Evolutionary conservation across 2,113 vertebrate species (phyloP).

Genomic region (Notarius lentiginosus): DNA sequence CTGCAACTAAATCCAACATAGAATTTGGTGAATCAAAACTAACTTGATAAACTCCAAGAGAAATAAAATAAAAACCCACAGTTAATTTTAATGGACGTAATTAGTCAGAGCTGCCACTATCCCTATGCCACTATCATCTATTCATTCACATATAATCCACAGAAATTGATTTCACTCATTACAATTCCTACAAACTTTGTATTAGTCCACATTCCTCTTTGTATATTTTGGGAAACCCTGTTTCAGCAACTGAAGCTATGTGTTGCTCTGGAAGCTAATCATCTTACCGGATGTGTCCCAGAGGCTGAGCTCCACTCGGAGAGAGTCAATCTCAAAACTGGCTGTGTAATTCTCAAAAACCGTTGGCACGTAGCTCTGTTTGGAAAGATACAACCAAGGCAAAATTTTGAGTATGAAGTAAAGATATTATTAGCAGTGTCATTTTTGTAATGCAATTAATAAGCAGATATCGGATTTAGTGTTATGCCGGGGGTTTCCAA

Average conservation of each 20-base stretch:
- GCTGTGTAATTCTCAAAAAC: conserved; percentile 91
- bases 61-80: not conserved
- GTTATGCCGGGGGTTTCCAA: not conserved
- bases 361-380: conserved; percentile 47
- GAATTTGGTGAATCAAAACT: not conserved
- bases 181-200: not conserved
- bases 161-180: not conserved
- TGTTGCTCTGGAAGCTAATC: not conserved
- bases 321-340: conserved; percentile 88
- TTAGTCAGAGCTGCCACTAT: not conserved
- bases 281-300: conserved; percentile 88
- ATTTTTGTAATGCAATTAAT: not conserved
- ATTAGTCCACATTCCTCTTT: not conserved
- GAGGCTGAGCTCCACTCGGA: conserved; percentile 86
- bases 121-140: not conserved
- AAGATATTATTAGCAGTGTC: not conserved
- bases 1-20: not conserved
- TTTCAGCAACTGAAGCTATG: not conserved
- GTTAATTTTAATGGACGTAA: not conserved
- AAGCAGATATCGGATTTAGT: not conserved
- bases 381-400: not conserved
- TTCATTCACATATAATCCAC: not conserved
- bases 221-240: not conserved
- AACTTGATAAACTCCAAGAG: not conserved
- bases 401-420: not conserved